phyloP scores from a whole-genome alignment of 2,888 invertebrate genomes.

The Cosmopolites sordidus region DNA sequence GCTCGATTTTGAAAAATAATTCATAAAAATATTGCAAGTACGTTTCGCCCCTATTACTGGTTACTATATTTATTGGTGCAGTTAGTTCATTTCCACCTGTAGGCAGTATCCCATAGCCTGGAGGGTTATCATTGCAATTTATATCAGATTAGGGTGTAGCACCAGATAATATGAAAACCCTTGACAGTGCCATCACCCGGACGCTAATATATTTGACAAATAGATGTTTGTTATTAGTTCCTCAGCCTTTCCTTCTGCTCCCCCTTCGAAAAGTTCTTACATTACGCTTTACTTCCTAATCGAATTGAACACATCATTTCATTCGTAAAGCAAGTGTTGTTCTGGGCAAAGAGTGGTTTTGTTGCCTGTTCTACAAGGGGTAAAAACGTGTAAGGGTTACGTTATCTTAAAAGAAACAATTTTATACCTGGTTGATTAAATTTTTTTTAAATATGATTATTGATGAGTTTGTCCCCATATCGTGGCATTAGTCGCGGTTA shows the following conservation, averaged over 20 bases:
- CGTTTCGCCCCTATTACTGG: too few species aligned
- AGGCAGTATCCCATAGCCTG: constrained; percentile 28
- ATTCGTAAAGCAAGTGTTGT: constrained; percentile 21
- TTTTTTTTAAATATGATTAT: too few species aligned
- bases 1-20: too few species aligned
- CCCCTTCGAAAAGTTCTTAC: constrained; percentile 18
- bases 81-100: constrained; percentile 3
- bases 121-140: constrained; percentile 47
- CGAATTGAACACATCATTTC: constrained; percentile 30
- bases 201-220: constrained; percentile 46
- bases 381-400: too few species aligned
- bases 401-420: too few species aligned
- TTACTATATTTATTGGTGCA: constrained; percentile 4
- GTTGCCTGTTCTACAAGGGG: too few species aligned
- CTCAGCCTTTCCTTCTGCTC: constrained; percentile 18
- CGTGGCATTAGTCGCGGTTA: too few species aligned
- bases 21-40: too few species aligned
- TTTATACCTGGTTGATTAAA: too few species aligned
- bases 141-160: constrained; percentile 46
- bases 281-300: constrained; percentile 24
- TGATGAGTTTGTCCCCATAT: too few species aligned
- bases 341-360: not conserved
- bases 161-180: constrained; percentile 44
- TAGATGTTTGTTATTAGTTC: constrained; percentile 44
- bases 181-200: constrained; percentile 41